Evolutionary conservation across 2,888 invertebrate genomes (phyloP).

Genomic region (Liopterus haemorrhoidalis): DNA sequence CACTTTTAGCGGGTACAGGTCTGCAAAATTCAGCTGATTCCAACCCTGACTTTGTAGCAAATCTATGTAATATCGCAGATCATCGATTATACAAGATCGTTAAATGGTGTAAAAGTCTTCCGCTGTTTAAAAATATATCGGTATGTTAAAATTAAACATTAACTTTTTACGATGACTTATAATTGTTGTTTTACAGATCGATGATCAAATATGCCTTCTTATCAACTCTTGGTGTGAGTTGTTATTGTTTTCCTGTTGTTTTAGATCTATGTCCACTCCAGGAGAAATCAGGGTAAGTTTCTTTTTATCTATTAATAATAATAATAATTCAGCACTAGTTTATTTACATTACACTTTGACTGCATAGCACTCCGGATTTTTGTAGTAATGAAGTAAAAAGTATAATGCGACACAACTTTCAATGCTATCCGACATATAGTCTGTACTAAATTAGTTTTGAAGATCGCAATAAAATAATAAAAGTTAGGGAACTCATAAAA

Average conservation of each 20-base stretch:
- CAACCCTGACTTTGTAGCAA: constrained; percentile 79
- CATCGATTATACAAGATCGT: constrained; percentile 94
- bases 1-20: constrained; percentile 52
- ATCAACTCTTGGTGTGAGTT: constrained; percentile 98
- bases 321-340: neutral
- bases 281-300: constrained; percentile 71
- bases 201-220: constrained; percentile 93
- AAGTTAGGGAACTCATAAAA: no score
- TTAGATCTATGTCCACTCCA: constrained; percentile 85
- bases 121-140: constrained; percentile 92
- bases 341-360: no score
- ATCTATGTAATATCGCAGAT: constrained; percentile 90
- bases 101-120: constrained; percentile 96
- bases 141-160: constrained; percentile 44
- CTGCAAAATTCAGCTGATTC: constrained; percentile 51
- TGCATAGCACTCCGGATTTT: no score
- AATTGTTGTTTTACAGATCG: constrained; percentile 61
- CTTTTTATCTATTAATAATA: constrained; percentile 28
- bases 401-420: no score
- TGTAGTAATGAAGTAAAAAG: no score
- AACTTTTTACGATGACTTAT: constrained; percentile 3
- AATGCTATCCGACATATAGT: no score
- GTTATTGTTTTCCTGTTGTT: constrained; percentile 86
- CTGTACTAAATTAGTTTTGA: no score
- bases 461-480: no score